Evolutionary conservation across 1,140 invertebrate genomes (phyloP).

Genomic region (Sarcophaga bullata): DNA sequence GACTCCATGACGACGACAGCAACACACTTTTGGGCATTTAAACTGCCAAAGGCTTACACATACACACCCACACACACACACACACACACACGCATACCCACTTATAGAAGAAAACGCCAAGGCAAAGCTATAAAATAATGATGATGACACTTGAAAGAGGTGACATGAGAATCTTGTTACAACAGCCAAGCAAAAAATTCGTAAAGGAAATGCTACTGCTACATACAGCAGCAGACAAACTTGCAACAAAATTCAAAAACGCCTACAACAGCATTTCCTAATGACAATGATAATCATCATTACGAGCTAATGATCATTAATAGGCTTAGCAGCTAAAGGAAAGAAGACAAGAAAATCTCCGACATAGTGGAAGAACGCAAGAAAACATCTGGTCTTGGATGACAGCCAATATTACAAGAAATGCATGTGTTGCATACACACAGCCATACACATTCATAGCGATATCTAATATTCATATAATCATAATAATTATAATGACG

Average conservation of each 20-base stretch:
- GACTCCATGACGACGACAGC: too few species aligned
- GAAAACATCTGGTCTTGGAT: slow-evolving; percentile 30
- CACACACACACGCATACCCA: too few species aligned
- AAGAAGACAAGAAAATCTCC: background rate
- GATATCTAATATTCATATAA: background rate
- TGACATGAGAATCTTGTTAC: slow-evolving; percentile 23
- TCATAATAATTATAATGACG: background rate
- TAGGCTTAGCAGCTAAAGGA: background rate
- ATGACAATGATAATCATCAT: background rate
- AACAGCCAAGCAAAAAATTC: background rate
- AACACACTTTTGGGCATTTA: too few species aligned
- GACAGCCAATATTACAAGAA: background rate
- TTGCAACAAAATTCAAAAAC: background rate
- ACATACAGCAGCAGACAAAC: background rate
- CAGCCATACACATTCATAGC: too few species aligned
- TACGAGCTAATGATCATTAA: background rate
- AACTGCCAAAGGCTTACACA: too few species aligned
- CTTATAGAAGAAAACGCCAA: too few species aligned
- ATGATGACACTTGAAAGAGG: slow-evolving; percentile 6
- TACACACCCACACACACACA: too few species aligned
- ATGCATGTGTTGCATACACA: background rate
- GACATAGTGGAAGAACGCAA: background rate
- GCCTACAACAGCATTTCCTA: background rate
- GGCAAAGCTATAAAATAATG: too few species aligned
- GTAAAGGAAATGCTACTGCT: background rate